A percentile compares a stretch with the other conserved stretches of the same genome.
phyloP scores from a whole-genome alignment of 1,140 invertebrate genomes.

The Leptonema lineaticorne region DNA sequence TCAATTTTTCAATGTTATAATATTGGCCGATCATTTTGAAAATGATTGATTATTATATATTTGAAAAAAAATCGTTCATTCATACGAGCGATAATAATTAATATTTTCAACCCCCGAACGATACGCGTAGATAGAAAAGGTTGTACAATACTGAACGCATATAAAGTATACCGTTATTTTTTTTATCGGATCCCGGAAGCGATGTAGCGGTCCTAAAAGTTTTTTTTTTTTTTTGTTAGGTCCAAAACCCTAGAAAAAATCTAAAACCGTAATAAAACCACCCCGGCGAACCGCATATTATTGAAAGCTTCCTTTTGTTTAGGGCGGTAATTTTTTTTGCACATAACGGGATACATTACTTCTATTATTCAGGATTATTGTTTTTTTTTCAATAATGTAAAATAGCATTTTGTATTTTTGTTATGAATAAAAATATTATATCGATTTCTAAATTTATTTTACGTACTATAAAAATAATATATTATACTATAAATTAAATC shows the following conservation, averaged over 20 bases:
- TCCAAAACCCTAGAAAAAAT: background rate
- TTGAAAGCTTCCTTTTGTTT: background rate
- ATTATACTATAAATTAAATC: no score
- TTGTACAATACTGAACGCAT: background rate
- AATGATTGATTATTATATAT: no score
- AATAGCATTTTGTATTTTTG: no score
- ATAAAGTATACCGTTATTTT: background rate
- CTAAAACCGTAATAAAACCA: conserved; percentile 13
- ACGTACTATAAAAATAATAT: no score
- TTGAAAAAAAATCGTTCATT: no score
- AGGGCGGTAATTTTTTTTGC: background rate
- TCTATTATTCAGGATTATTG: background rate
- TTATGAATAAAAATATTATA: no score
- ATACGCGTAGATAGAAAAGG: no score
- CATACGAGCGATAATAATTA: no score
- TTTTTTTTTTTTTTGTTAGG: background rate
- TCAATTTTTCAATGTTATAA: no score
- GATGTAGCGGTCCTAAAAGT: background rate
- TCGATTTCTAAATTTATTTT: no score
- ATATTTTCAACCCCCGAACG: no score
- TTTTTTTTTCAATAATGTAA: no score
- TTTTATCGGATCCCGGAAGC: conserved; percentile 10
- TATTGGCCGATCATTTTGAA: background rate
- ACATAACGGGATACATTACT: background rate
- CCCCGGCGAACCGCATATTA: conserved; percentile 6